These are phyloP conservation scores for Drosophila setosimentum DNA, from an alignment of 2,888 invertebrate genomes.

Conservation along the genomic window DNA sequence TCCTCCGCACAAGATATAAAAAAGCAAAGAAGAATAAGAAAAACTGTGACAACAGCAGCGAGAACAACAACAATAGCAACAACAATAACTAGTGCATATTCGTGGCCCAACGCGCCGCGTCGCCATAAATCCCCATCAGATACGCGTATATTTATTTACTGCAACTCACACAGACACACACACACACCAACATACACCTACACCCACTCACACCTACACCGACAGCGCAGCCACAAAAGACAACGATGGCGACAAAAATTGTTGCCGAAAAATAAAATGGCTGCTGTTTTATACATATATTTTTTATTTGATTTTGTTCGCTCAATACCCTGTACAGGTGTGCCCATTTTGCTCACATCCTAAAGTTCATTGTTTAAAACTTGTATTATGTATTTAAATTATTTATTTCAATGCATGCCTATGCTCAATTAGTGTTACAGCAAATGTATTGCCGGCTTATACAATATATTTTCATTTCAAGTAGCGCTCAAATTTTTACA, in stretches of 20 bases:
- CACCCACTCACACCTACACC: slow-evolving; percentile 4
- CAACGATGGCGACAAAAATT: slow-evolving; percentile 75
- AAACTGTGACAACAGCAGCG: slow-evolving; percentile 26
- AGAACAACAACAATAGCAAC: slow-evolving; percentile 17
- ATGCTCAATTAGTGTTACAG: slow-evolving; percentile 3
- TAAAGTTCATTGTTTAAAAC: neutral
- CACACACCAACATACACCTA: slow-evolving; percentile 36
- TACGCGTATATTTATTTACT: slow-evolving; percentile 81
- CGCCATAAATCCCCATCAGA: slow-evolving; percentile 81
- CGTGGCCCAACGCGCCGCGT: slow-evolving; percentile 60
- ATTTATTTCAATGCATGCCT: neutral
- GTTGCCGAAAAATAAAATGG: slow-evolving; percentile 79
- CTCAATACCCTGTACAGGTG: slow-evolving; percentile 50
- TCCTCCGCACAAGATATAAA: slow-evolving; percentile 54
- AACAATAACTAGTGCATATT: slow-evolving; percentile 56
- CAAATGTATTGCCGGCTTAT: slow-evolving; percentile 15
- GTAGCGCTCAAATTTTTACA: slow-evolving; percentile 2
- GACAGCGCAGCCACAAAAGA: slow-evolving; percentile 35
- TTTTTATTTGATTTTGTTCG: slow-evolving; percentile 65
- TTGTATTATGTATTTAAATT: neutral
- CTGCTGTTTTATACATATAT: slow-evolving; percentile 57
- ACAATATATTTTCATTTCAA: slow-evolving; percentile 22
- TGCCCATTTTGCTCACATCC: neutral
- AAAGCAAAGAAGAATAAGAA: neutral
- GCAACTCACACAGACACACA: slow-evolving; percentile 67